Evolutionary conservation across 2,888 invertebrate species (phyloP).

Genomic region (Limnephilus lunatus): DNA sequence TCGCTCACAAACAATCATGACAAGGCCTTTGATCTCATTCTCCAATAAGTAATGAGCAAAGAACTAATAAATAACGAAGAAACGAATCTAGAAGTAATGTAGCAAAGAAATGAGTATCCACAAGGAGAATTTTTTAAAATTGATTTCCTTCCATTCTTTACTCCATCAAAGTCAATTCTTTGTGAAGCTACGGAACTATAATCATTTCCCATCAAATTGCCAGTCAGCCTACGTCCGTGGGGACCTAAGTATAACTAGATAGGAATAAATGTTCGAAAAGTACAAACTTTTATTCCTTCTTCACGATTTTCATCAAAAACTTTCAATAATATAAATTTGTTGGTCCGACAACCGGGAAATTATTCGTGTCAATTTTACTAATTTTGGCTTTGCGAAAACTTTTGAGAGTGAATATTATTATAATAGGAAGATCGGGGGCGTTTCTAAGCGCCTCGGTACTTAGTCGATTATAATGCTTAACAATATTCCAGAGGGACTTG

Average conservation of each 20-base stretch:
- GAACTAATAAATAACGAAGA: neutral
- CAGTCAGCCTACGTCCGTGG: neutral
- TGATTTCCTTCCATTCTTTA: neutral
- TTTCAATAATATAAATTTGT: slow-evolving; percentile 11
- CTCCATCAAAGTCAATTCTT: neutral
- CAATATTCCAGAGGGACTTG: neutral
- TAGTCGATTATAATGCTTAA: neutral
- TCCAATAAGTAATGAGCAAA: neutral
- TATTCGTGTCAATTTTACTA: neutral
- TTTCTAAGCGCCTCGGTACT: neutral
- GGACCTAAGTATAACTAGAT: neutral
- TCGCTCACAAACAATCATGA: neutral
- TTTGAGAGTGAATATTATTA: neutral
- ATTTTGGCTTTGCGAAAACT: neutral
- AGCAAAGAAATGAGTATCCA: neutral
- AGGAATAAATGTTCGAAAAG: neutral
- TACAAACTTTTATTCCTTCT: slow-evolving; percentile 13
- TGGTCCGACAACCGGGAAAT: neutral
- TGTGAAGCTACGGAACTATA: neutral
- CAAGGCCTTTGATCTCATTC: neutral
- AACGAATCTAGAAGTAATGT: neutral
- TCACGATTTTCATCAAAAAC: slow-evolving; percentile 16
- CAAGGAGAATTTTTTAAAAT: neutral
- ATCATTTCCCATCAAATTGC: neutral
- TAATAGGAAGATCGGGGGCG: neutral